Evolutionary conservation across 2,888 invertebrate genomes (phyloP).

Genomic region (Idaea aversata): DNA sequence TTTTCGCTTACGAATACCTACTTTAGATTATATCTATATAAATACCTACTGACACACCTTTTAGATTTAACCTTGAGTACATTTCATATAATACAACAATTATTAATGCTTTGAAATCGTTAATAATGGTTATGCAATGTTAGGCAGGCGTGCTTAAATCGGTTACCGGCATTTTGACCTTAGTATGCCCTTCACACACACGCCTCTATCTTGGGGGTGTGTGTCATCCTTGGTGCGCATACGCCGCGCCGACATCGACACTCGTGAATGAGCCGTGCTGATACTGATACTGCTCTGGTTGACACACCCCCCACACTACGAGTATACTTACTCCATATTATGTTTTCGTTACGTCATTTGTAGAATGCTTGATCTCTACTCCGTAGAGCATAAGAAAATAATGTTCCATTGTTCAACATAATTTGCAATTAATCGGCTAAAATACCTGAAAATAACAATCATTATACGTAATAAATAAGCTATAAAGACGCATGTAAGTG

Average conservation of each 20-base stretch:
- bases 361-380: neutral
- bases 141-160: neutral
- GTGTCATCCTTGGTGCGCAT: slow-evolving; percentile 16
- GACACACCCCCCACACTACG: slow-evolving; percentile 16
- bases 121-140: neutral
- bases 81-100: neutral
- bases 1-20: neutral
- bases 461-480: neutral
- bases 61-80: neutral
- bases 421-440: neutral
- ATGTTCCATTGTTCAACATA: neutral
- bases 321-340: neutral
- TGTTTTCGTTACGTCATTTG: neutral
- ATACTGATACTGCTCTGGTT: slow-evolving; percentile 5
- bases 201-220: slow-evolving; percentile 9
- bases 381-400: neutral
- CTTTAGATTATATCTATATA: neutral
- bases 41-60: neutral
- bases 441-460: neutral
- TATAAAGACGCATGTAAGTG: neutral
- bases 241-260: slow-evolving; percentile 3
- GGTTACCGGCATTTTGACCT: neutral
- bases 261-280: neutral
- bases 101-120: neutral
- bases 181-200: neutral